Evolutionary conservation across 2,113 vertebrate species (phyloP), one percentile per base, ranked within the genome.

Genomic region (Pteropus alecto): DNA sequence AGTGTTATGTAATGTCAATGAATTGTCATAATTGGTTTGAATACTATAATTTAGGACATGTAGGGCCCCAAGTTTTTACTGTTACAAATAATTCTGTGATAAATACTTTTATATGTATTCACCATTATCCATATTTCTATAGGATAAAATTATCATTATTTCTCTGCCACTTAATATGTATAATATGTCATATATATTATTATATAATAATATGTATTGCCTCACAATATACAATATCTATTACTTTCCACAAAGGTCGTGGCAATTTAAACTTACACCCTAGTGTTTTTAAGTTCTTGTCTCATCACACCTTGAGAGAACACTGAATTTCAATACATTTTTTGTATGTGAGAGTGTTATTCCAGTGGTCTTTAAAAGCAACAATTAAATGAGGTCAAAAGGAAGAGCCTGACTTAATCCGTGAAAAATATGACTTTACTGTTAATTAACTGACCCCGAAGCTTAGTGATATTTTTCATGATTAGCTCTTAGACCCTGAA

Each of bases 361-460:
- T 90, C 88, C 71, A 95, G 81, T 97, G 89, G 73, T 94, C 92
- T 96, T 96, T 98, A 97, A 98, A 97, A 98, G 97, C 96, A 61
- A 91, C 96, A 98, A 97, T 97, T 97, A 97, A 98, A 93, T 87
- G 93, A 98, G 94, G 98, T 98, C 97, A 98, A 97, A 98, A 97
- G 97, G 90, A 96, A 97, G 73, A 97, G 74, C 54, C 93, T 97
- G 97, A 97, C 94, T 98, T 97, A 94, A 96, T 95, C 93, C 10
- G 38, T 97, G 91, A 97, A 98, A 98, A 97, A 97, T 97, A 96
- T 96, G 97, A 97, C 96, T 97, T 97, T 89, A 79, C 97, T 97
- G 95, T 97, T 98, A 98, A 97, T 98, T 98, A 97, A 97, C 96
- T 97, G 97, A 97, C 97, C 97, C 78, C 79, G 94, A 95, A 94